phyloP scores from a whole-genome alignment of 2,113 vertebrate genomes.

The Pogonocichla stellata region DNA sequence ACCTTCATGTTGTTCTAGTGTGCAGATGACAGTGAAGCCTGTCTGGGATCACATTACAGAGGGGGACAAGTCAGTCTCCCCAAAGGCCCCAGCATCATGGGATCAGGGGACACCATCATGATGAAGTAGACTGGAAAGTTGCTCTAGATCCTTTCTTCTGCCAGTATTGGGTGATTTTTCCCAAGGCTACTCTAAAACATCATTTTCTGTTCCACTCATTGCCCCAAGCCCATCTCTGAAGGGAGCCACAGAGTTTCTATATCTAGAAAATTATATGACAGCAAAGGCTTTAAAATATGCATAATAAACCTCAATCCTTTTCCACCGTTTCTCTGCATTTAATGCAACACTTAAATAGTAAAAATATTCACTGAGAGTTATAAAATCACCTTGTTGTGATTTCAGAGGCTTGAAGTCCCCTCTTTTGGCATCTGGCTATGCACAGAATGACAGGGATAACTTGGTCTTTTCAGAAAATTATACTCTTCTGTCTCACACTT shows the following conservation, averaged over 20 bases:
- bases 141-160: background rate
- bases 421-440: background rate
- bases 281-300: background rate
- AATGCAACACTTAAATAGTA: background rate
- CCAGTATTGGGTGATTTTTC: background rate
- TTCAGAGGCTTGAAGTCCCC: background rate
- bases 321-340: background rate
- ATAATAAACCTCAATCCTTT: background rate
- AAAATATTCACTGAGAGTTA: background rate
- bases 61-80: accelerated
- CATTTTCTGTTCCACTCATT: accelerated
- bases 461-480: background rate
- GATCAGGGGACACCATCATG: background rate
- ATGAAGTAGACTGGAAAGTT: background rate
- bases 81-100: accelerated
- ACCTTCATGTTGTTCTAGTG: accelerated
- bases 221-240: background rate
- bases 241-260: background rate
- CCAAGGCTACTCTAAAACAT: background rate
- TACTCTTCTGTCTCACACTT: background rate
- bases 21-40: background rate
- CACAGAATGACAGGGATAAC: background rate
- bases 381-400: background rate
- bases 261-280: background rate
- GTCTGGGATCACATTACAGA: background rate